Conservation (phyloP, 37 sponge, comb jelly and placozoan species). For the Cliona cf. orientalis region DNA sequence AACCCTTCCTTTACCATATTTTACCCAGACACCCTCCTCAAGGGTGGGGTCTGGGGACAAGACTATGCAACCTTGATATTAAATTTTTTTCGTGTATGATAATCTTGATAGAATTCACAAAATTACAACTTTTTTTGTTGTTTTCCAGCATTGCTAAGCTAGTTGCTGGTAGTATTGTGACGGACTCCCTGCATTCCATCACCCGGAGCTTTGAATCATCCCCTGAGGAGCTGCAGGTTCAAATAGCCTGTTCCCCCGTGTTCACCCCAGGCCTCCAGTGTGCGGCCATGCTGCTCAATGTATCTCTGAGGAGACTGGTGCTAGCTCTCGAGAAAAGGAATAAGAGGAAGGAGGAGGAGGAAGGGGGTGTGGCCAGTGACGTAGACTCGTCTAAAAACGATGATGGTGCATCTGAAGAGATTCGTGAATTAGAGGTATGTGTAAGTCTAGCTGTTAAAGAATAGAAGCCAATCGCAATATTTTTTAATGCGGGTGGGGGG, state of each 20-base stretch:
- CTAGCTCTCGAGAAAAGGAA: slow-evolving; percentile 7
- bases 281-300: slow-evolving; percentile 39
- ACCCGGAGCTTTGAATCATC: background rate
- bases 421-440: background rate
- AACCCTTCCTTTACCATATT: no score
- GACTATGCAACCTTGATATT: background rate
- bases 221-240: background rate
- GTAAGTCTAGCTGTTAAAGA: no score
- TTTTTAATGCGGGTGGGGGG: no score
- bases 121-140: no score
- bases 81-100: no score
- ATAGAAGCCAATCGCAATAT: no score
- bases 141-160: slow-evolving; percentile 25
- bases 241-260: slow-evolving; percentile 30
- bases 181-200: slow-evolving; percentile 22
- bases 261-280: slow-evolving; percentile 58
- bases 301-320: slow-evolving; percentile 31
- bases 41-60: background rate
- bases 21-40: background rate
- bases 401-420: background rate
- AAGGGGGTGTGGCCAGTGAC: background rate
- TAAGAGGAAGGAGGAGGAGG: background rate
- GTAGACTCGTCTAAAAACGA: no score
- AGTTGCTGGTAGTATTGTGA: slow-evolving; percentile 10
- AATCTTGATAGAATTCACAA: no score